Evolutionary conservation across 2,888 invertebrate genomes (phyloP), one percentile per base, ranked within the genome.

Genomic region (Clistopyga incitator): DNA sequence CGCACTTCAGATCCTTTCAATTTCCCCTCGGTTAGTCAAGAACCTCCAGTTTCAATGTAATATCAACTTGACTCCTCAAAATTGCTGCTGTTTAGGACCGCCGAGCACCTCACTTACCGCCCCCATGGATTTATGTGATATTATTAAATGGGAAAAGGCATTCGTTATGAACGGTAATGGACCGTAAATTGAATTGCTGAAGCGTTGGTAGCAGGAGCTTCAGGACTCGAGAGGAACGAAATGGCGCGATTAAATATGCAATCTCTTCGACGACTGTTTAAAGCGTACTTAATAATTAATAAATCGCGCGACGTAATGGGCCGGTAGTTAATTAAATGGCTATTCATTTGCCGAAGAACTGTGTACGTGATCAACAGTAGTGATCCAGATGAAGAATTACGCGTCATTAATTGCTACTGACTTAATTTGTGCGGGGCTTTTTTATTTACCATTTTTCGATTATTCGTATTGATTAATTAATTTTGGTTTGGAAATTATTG

Each of bases 91-190:
- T 59, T 34, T 59, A 1, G 29, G 59, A 59, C 10, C 15, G 29
- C n/a, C 15, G 29, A 29, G 15, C 59, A 4, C 15, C 10, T 23
- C 47, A 3, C 1, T 54, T 34, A n/a, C 8, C 1, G 29, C 8
- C 1, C 8, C n/a, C 20, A n/a, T n/a, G 59, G 8, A 29, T 34
- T 59, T n/a, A 15, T 29, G 59, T 4, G 59, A 34, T 29, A n/a
- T 29, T n/a, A 59, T 59, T 59, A 6, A 34, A 59, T 59, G 3
- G n/a, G 29, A 59, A 59, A 59, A 59, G 34, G 34, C 34, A 25
- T 54, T 54, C 59, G 59, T 59, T 59, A 15, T n/a, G 59, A 59
- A 59, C 59, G 59, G 29, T 59, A 59, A 59, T 59, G 59, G 34
- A 8, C 34, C 59, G 59, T 59, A 59, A 59, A 59, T 59, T 34